phyloP scores from a whole-genome alignment of 2,113 vertebrate genomes.

The Psammodynastes pulverulentus region DNA sequence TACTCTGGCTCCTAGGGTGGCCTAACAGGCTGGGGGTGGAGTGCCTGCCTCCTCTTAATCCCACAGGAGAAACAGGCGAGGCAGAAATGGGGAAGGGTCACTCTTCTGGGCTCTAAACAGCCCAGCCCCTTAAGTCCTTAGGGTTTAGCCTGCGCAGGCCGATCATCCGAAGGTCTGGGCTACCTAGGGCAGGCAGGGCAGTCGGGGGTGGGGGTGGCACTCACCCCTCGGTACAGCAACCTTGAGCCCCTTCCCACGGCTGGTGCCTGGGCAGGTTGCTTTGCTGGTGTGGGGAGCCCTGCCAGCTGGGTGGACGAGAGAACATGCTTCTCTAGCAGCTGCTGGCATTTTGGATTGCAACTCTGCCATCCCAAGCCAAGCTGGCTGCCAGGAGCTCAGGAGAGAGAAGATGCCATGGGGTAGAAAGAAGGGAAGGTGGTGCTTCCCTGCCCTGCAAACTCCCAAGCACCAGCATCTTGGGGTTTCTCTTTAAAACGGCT shows the following conservation, averaged over 20 bases:
- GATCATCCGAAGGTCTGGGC: background rate
- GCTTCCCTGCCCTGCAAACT: background rate
- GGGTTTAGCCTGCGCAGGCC: background rate
- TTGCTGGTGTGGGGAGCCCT: background rate
- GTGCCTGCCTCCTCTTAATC: background rate
- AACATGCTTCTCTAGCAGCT: background rate
- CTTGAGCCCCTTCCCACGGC: background rate
- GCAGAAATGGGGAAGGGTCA: background rate
- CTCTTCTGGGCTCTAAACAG: background rate
- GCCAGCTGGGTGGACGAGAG: background rate
- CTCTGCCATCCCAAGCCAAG: background rate
- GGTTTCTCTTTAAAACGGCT: background rate
- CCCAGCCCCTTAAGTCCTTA: background rate
- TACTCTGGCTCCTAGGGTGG: background rate
- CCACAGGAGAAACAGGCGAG: background rate
- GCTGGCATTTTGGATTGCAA: background rate
- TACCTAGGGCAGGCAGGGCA: background rate
- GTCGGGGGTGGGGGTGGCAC: no score
- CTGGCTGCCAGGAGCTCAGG: background rate
- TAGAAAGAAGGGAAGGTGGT: background rate
- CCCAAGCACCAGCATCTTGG: background rate
- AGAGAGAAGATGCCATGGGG: background rate
- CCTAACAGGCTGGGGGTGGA: background rate
- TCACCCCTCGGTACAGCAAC: rapidly evolving
- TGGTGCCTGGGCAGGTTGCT: background rate